Conservation (phyloP, 2,113 vertebrate genomes). For the Motacilla tschutschensis region DNA sequence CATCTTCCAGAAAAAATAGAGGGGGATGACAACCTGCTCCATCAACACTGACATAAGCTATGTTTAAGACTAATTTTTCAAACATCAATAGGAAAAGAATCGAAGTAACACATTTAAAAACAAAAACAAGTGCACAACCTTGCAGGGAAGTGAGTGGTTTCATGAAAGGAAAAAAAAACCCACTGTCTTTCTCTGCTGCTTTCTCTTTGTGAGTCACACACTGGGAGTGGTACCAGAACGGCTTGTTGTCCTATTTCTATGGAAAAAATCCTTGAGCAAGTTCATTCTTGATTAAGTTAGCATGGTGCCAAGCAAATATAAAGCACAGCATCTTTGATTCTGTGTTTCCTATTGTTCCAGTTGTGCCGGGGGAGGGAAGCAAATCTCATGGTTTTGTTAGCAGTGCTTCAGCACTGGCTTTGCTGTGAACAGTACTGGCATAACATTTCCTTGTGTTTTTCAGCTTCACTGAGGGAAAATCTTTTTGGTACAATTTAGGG, state of each 20-base stretch:
- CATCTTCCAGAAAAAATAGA: neutral
- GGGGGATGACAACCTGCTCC: neutral
- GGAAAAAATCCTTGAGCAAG: constrained; percentile 52
- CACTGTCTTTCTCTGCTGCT: neutral
- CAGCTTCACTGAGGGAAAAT: neutral
- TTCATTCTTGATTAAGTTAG: constrained; percentile 36
- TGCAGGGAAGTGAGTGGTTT: neutral
- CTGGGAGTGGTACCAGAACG: constrained; percentile 29
- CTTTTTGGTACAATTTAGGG: neutral
- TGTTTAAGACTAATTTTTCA: neutral
- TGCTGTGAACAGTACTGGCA: neutral
- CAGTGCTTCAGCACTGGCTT: neutral
- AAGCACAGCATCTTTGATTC: constrained; percentile 16
- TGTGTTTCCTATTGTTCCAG: neutral
- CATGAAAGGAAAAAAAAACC: neutral
- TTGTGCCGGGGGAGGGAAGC: neutral
- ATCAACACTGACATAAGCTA: neutral
- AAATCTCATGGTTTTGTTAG: neutral
- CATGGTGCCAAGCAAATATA: constrained; percentile 32
- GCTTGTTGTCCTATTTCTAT: constrained; percentile 41
- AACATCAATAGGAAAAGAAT: neutral
- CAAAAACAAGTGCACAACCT: constrained; percentile 12
- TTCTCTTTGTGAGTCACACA: constrained; percentile 46
- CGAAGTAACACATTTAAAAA: neutral
- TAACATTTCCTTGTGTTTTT: neutral